Base-by-base conservation (phyloP, 2,797 vertebrate species). In the Macroramphosus scolopax region DNA sequence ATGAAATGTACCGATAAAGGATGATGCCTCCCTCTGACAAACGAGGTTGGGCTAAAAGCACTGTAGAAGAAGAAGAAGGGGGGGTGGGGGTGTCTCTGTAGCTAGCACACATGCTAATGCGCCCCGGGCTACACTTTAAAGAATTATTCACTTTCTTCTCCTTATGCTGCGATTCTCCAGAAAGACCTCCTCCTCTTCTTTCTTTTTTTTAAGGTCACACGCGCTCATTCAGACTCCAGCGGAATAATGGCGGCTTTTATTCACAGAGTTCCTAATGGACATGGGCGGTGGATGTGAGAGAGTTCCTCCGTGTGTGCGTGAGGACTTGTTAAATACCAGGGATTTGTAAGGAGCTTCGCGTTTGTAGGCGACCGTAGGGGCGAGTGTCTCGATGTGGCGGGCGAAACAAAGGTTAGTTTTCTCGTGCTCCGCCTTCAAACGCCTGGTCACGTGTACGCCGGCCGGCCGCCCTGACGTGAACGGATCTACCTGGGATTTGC, bases 1-100 rank as follows among this genome's bases (percentile, higher is more conserved):
- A 77, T 86, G 80, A 80, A 88, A 81, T 78, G 82, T 77, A 74
- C 67, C 75, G 78, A 88, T 88, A 83, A 85, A 85, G 72, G 65
- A 86, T 78, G 84, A 83, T 78, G 81, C 80, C 63, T 82, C 68
- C 77, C 77, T 81, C 77, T 80, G 82, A 86, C 82, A 84, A 84
- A 80, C 73, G 28, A 70, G 57, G 51, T 74, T 22, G 65, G 68
- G 69, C 79, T 75, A 56, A 80, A 82, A 87, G 74, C 60, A 40
- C 59, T 43, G 63, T 29, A 31, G 35, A 28, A 37, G 15, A 25
- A 31, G 40, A 44, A 42, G 15, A 41, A 35, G 25, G 39, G 65
- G 73, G 43, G 51, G 51, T 72, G 10, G 51, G 52, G 33, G 51
- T 25, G 22, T 41, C 38, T 34, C 58, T 63, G 48, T 43, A 64